Evolutionary conservation across 2,888 invertebrate species (phyloP), one percentile per base, ranked within the genome.

Genomic region (Leptinotarsa juncta): DNA sequence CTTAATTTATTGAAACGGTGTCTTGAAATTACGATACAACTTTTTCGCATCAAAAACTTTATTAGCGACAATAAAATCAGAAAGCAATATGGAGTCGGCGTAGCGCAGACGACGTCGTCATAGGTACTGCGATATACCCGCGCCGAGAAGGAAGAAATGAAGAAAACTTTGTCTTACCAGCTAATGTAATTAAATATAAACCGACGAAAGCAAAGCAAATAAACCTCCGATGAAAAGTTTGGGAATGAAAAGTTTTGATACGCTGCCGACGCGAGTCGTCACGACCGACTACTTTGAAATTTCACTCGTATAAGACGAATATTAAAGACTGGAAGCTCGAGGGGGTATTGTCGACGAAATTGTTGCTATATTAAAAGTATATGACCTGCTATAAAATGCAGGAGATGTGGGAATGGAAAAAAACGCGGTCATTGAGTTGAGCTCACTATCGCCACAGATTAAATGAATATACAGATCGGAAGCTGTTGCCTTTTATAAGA

Each of bases 121-220:
- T 62, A 62, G 62, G 62, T 62, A 42, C 62, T 62, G 4, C 16
- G 62, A 62, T 62, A 62, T 26, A 32, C 32, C 62, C n/a, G 42
- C 42, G 53, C 53, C 18, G 23, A 57, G 57, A 23, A 57, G 57
- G n/a, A 62, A 62, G 42, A 62, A 42, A 72, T 62, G 76, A 73
- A 77, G 73, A 75, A 78, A 78, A 81, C 75, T 80, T 79, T 79
- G 76, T 78, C 75, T 74, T 76, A 78, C 76, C 80, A 75, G 79
- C 78, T 81, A 81, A 81, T 82, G 80, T 82, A 81, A 82, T 82
- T 82, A 82, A 80, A 82, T 80, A 81, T 78, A 80, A 78, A 80
- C 82, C 79, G 77, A 75, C 77, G 72, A 81, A 77, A 78, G 76
- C 77, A 74, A 81, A 77, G 78, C 78, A 81, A 81, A 81, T 81